Conservation (phyloP, 1,140 invertebrate species). For the Eufriesea mexicana region DNA sequence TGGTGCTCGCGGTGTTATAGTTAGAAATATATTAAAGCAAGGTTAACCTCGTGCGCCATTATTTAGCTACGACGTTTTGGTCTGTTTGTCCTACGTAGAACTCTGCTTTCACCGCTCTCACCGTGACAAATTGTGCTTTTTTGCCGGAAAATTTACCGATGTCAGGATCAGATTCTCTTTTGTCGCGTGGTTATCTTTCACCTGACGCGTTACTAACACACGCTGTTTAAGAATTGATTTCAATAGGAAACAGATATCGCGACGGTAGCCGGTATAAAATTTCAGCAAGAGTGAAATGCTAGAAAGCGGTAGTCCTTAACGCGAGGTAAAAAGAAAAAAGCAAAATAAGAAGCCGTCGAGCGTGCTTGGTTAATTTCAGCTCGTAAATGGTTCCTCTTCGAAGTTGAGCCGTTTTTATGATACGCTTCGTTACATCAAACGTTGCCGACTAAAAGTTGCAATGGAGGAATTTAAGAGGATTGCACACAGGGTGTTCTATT, state of each 20-base stretch:
- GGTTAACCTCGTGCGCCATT: too few relatives aligned
- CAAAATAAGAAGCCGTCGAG: not conserved
- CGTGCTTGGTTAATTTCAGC: not conserved
- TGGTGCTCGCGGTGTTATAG: too few relatives aligned
- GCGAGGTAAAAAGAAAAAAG: too few relatives aligned
- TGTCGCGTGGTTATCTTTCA: not conserved
- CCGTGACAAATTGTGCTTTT: slow-evolving; percentile 24
- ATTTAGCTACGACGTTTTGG: slow-evolving; percentile 4
- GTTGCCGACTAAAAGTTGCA: too few relatives aligned
- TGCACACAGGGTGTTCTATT: too few relatives aligned
- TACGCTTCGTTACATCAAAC: too few relatives aligned
- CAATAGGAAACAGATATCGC: slow-evolving; percentile 17
- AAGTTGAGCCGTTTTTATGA: not conserved
- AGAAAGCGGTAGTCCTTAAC: slow-evolving; percentile 26
- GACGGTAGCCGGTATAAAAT: not conserved
- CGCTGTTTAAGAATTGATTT: slow-evolving; percentile 2
- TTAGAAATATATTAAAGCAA: too few relatives aligned
- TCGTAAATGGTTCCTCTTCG: not conserved
- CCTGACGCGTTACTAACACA: not conserved
- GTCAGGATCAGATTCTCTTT: not conserved
- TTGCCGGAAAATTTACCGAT: not conserved
- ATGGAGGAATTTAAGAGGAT: too few relatives aligned
- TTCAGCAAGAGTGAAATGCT: slow-evolving; percentile 23
- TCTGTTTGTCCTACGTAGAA: slow-evolving; percentile 35
- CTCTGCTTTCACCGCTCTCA: slow-evolving; percentile 50